Percentiles rank a stretch among this genome's conserved stretches.
Conservation (phyloP, 2,888 invertebrate species). For the Eristalis tenax region DNA sequence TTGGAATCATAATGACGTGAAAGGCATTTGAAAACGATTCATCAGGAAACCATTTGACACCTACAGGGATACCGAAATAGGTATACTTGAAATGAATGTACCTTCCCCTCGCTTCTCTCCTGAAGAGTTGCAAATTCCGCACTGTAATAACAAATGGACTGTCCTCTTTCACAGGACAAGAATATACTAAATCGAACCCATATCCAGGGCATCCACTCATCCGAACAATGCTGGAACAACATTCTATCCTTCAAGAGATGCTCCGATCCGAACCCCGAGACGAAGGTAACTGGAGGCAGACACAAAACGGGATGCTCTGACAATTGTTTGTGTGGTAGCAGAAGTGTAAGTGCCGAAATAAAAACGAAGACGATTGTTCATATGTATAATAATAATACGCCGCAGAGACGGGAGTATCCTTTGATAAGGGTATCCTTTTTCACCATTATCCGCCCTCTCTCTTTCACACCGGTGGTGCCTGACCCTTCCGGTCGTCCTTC, state of each 20-base stretch:
- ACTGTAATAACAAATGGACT: conserved; percentile 63
- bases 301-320: conserved; percentile 2
- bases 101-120: background rate
- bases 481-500: background rate
- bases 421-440: conserved; percentile 64
- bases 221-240: conserved; percentile 60
- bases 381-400: conserved; percentile 67
- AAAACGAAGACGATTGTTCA: conserved; percentile 70
- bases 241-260: conserved; percentile 6
- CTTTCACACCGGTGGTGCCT: background rate
- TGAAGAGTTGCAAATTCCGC: conserved; percentile 67
- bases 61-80: conserved; percentile 25
- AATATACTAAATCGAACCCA: conserved; percentile 41
- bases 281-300: background rate
- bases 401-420: conserved; percentile 43
- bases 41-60: conserved; percentile 40
- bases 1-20: conserved; percentile 59
- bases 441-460: conserved; percentile 29
- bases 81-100: conserved; percentile 2
- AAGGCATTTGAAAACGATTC: conserved; percentile 52
- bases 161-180: conserved; percentile 52
- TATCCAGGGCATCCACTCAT: conserved; percentile 45
- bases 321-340: conserved; percentile 64
- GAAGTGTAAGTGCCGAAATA: conserved; percentile 70
- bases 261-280: background rate